A percentile compares a stretch with the other conserved stretches of the same genome.
These are phyloP conservation scores for Capra hircus DNA, from an alignment of 2,113 vertebrate species.

Conservation along the genomic window DNA sequence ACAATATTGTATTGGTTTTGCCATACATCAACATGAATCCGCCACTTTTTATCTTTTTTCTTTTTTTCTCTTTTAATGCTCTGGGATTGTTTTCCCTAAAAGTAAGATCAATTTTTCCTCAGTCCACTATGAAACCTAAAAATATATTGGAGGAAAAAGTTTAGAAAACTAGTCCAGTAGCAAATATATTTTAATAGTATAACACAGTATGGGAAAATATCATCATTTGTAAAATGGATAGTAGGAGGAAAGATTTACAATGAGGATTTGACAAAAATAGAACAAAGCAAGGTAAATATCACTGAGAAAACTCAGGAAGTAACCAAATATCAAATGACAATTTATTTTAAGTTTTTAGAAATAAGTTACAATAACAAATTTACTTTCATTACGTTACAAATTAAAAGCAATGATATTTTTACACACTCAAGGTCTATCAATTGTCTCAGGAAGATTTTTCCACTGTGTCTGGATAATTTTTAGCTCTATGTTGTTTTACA, in stretches of 20 bases:
- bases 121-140: neutral
- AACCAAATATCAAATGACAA: neutral
- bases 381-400: neutral
- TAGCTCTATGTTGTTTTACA: neutral
- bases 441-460: neutral
- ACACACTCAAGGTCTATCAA: neutral
- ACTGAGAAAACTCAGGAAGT: neutral
- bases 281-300: neutral
- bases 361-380: neutral
- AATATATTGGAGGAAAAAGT: neutral
- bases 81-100: neutral
- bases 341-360: neutral
- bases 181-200: neutral
- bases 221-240: neutral
- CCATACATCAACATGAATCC: no score
- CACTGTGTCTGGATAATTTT: neutral
- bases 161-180: neutral
- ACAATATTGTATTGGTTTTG: no score
- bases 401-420: neutral
- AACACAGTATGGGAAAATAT: neutral
- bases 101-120: neutral
- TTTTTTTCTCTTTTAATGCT: neutral
- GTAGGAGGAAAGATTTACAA: neutral
- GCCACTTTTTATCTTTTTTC: no score
- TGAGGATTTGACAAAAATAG: neutral